Base-by-base conservation (phyloP, 2,113 vertebrate genomes). In the Cephalopholis sonnerati region DNA sequence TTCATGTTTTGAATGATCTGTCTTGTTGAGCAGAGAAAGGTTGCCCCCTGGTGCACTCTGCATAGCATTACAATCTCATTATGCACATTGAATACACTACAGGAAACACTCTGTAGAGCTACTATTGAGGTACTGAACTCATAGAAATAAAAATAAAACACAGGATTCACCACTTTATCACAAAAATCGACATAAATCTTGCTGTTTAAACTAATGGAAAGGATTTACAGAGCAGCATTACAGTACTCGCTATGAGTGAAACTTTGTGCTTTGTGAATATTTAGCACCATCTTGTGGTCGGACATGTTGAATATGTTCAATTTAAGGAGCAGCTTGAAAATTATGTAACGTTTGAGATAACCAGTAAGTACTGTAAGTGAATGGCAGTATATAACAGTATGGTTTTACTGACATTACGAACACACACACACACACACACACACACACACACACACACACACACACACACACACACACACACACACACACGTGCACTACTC, bases 221-320 rank as follows among this genome's bases (percentile, higher is more conserved):
- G 6, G 5, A 51, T 59, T 0, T 11, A 70, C 32, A 24, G 7
- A 70, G 1, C 9, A 51, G 18, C 16, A 1, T 22, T 25, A 48
- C 11, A 15, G 51, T 32, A 4, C n/a, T 39, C 16, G 63, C 15
- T 16, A 20, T 24, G 29, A 44, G 16, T 53, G 1, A 22, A 4
- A 1, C 4, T 39, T 10, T 13, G 11, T 3, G 15, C 1, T 29
- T 15, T 44, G 22, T 76, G 59, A 27, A 41, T 58, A 16, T 81
- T 50, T 78, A 66, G 82, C 79, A 4, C 87, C 82, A 87, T 87
- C 90, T 73, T 65, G 87, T 89, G 87, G 82, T 53, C 44, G 58
- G 1, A 51, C 3, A 3, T 3, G 46, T 18, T 46, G 4, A 53
- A 57, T 15, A 20, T 59, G 7, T 55, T 79, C 7, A 12, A 5